Conservation (phyloP, 2,797 vertebrate genomes). For the Morus bassanus region DNA sequence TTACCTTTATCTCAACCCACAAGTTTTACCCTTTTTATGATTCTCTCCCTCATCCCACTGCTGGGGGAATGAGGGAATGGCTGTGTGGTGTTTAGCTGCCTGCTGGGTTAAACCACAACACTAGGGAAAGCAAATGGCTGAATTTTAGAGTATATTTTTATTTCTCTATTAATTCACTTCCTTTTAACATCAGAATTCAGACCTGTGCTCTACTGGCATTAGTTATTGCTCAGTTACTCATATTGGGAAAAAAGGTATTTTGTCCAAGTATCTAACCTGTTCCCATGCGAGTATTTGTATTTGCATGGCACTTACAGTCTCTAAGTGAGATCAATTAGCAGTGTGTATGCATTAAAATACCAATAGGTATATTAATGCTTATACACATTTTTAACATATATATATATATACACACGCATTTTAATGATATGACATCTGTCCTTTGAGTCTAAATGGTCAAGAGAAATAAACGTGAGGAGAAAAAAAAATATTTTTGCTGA, state of each 20-base stretch:
- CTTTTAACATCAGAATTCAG: not conserved
- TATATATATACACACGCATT: rapidly evolving
- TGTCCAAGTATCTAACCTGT: not conserved
- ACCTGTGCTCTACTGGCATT: not conserved
- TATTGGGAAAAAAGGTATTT: not conserved
- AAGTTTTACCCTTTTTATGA: not conserved
- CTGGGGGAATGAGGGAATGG: not conserved
- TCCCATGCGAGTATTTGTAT: not conserved
- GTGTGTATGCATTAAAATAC: not conserved
- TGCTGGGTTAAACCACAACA: not conserved
- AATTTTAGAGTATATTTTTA: not conserved
- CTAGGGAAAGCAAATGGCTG: not conserved
- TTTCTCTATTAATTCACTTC: not conserved
- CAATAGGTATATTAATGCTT: not conserved
- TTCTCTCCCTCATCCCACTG: not conserved
- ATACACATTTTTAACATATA: not conserved
- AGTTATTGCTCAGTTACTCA: not conserved
- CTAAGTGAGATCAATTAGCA: not conserved
- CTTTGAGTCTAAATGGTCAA: not conserved
- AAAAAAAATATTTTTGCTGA: not conserved
- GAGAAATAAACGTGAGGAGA: not conserved
- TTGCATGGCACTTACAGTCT: not conserved
- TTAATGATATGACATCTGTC: not conserved
- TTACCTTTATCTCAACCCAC: not conserved
- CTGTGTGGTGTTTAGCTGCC: not conserved